Evolutionary conservation across 2,888 invertebrate species (phyloP).

Genomic region (Drosophila infuscata): DNA sequence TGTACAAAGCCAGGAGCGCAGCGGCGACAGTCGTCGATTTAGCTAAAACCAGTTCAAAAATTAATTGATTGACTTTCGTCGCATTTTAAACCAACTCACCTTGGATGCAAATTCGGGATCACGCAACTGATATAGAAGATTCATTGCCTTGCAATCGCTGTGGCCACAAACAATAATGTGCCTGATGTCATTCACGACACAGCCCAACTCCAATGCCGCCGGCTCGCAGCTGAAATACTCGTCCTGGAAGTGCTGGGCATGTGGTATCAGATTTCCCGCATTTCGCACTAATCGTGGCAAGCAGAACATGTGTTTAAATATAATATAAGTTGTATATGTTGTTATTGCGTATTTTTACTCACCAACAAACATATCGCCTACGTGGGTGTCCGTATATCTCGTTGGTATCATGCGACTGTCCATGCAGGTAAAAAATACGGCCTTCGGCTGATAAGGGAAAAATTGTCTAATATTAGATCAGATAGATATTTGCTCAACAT

Average conservation of each 20-base stretch:
- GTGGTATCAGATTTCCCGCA: conserved; percentile 97
- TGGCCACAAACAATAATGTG: conserved; percentile 98
- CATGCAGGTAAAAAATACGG: conserved; percentile 99
- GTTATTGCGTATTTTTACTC: conserved; percentile 75
- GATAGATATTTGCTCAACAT: conserved; percentile 25
- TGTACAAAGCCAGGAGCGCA: conserved; percentile 96
- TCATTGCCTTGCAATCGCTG: conserved; percentile 99
- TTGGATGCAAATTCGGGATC: conserved; percentile 91
- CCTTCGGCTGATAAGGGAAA: conserved; percentile 92
- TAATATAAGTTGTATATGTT: conserved; percentile 1
- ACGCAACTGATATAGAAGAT: conserved; percentile 93
- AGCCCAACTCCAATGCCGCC: conserved; percentile 97
- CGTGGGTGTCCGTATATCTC: conserved; percentile 96
- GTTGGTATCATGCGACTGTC: conserved; percentile 99
- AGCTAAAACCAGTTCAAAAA: conserved; percentile 83
- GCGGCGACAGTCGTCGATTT: conserved; percentile 93
- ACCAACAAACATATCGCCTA: conserved; percentile 99
- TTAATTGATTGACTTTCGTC: not conserved
- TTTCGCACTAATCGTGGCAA: conserved; percentile 92
- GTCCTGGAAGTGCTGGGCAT: conserved; percentile 94
- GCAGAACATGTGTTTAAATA: conserved; percentile 31
- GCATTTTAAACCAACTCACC: conserved; percentile 82
- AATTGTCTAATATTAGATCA: conserved; percentile 44
- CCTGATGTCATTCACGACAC: conserved; percentile 94
- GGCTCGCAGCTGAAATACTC: conserved; percentile 97